These are phyloP conservation scores for Heliconius hermathena DNA, from an alignment of 1,140 invertebrate genomes.

Conservation along the genomic window DNA sequence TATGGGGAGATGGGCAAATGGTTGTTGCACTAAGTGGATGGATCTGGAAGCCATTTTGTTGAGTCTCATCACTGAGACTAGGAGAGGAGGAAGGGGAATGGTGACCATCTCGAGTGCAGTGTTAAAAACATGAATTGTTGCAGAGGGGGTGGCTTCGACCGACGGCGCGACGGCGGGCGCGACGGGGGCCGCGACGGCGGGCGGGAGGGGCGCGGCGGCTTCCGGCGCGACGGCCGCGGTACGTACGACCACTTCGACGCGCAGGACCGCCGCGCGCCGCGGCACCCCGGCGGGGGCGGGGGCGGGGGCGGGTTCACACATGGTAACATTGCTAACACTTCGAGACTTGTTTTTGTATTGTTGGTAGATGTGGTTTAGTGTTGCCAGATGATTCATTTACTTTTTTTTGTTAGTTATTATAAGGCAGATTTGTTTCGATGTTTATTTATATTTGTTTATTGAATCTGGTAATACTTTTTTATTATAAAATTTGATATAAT, in stretches of 20 bases:
- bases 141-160: constrained; percentile 74
- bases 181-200: constrained; percentile 57
- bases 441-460: neutral
- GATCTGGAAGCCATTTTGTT: too few relatives aligned
- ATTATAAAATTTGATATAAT: neutral
- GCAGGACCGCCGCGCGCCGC: constrained; percentile 59
- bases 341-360: constrained; percentile 24
- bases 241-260: constrained; percentile 74
- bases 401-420: neutral
- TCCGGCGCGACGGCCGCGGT: constrained; percentile 62
- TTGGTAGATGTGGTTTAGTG: constrained; percentile 18
- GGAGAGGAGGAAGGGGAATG: too few relatives aligned
- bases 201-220: constrained; percentile 63
- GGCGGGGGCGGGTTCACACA: constrained; percentile 72
- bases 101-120: too few relatives aligned
- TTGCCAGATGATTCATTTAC: neutral
- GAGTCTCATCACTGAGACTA: too few relatives aligned
- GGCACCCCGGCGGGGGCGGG: constrained; percentile 63
- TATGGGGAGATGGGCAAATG: too few relatives aligned
- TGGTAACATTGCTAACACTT: constrained; percentile 68
- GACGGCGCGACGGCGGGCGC: constrained; percentile 72
- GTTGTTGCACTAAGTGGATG: too few relatives aligned
- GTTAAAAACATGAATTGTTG: too few relatives aligned
- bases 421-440: too few relatives aligned
- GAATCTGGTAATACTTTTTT: neutral